phyloP scores from a whole-genome alignment of 2,888 invertebrate species.

The Eubasilissa splendida region DNA sequence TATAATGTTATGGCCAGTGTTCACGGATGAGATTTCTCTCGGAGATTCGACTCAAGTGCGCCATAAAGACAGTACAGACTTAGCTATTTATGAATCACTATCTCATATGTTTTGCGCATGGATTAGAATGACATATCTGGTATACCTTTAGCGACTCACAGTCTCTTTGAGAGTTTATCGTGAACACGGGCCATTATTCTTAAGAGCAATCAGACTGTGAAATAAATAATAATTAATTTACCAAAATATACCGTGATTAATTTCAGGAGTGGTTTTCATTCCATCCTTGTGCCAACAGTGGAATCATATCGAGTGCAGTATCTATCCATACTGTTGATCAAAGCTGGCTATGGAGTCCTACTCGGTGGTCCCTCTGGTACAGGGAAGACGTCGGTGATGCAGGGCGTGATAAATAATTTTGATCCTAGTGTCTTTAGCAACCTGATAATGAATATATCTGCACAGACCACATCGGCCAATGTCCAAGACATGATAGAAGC shows the following conservation, averaged over 20 bases:
- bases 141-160: too few species aligned
- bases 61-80: too few species aligned
- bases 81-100: too few species aligned
- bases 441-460: slow-evolving; percentile 89
- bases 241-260: slow-evolving; percentile 20
- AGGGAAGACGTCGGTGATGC: slow-evolving; percentile 87
- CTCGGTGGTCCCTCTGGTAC: slow-evolving; percentile 91
- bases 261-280: slow-evolving; percentile 83
- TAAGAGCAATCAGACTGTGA: too few species aligned
- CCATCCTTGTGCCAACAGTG: slow-evolving; percentile 88
- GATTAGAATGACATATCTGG: too few species aligned
- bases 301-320: slow-evolving; percentile 90
- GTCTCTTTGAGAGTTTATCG: too few species aligned
- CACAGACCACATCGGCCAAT: slow-evolving; percentile 88
- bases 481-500: slow-evolving; percentile 90
- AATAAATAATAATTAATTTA: slow-evolving; percentile 19
- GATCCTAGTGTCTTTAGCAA: slow-evolving; percentile 75
- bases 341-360: slow-evolving; percentile 79
- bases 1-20: too few species aligned
- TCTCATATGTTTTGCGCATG: too few species aligned
- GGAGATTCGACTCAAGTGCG: too few species aligned
- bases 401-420: slow-evolving; percentile 76
- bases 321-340: slow-evolving; percentile 78
- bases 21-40: too few species aligned
- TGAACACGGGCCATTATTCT: too few species aligned